Evolutionary conservation across 2,888 invertebrate genomes (phyloP).

Genomic region (Acrobasis repandana): DNA sequence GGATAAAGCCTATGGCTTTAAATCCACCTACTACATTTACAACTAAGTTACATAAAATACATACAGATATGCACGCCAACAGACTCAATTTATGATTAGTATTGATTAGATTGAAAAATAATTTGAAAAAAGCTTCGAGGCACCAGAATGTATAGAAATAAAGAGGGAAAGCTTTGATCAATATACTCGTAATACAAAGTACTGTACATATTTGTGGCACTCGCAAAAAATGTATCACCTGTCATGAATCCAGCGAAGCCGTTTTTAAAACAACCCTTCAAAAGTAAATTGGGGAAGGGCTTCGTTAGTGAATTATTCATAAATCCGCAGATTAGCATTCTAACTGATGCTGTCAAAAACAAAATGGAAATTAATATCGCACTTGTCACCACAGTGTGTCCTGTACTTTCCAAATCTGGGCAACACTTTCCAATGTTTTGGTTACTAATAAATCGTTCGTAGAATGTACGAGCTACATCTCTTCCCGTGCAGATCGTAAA

Average conservation of each 20-base stretch:
- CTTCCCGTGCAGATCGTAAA: too few relatives aligned
- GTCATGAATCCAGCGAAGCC: constrained; percentile 31
- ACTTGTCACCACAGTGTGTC: constrained; percentile 5
- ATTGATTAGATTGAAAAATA: too few relatives aligned
- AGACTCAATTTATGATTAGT: too few relatives aligned
- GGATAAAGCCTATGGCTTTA: too few relatives aligned
- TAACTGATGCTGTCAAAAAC: constrained; percentile 39
- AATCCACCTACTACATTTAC: too few relatives aligned
- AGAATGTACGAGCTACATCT: too few relatives aligned
- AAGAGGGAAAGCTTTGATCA: too few relatives aligned
- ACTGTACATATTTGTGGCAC: not conserved
- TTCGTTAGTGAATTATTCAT: constrained; percentile 46
- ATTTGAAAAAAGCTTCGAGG: not conserved
- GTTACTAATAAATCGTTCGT: too few relatives aligned
- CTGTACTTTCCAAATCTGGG: not conserved
- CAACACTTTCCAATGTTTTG: constrained; percentile 12
- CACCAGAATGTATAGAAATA: not conserved
- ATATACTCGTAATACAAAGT: too few relatives aligned
- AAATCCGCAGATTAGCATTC: constrained; percentile 42
- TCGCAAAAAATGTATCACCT: constrained; percentile 25
- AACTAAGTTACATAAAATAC: too few relatives aligned
- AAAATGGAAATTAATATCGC: constrained; percentile 39
- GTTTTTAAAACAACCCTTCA: constrained; percentile 27
- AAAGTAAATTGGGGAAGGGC: constrained; percentile 33
- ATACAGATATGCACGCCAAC: too few relatives aligned